Base-by-base conservation (phyloP, 2,888 invertebrate species). In the Amorpha juglandis region DNA sequence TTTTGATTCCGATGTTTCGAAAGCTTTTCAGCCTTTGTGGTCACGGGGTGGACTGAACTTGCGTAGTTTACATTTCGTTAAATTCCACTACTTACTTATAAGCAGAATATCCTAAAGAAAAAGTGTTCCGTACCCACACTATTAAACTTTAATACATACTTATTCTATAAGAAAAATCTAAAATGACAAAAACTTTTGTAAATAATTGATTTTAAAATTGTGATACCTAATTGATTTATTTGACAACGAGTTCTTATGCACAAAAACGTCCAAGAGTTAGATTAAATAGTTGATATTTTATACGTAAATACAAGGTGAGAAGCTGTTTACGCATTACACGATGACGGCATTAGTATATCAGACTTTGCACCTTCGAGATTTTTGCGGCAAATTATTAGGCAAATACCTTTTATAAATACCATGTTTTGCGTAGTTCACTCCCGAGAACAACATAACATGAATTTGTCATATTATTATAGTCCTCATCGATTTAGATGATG, bases 341-440 rank as follows among this genome's bases (percentile, higher is more conserved):
- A 62, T 53, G 63, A 63, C 66, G 45, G 27, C 14, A 52, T 16
- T 51, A 50, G 33, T 27, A 1, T 27, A 27, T 38, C 42, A 42
- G 66, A 66, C 62, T 66, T 66, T 66, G 65, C 33, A 21, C 52
- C 33, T 62, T 63, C 33, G 45, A 65, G 62, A 63, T 66, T 62
- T 65, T 62, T 33, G 51, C 42, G 27, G 50, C 19, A 63, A 66
- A 66, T 63, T 66, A 52, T 47, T 65, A 42, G 53, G 62, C 45
- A 62, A 63, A 62, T 66, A 63, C 62, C 48, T 38, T 62, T 66
- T 47, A 64, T 19, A 47, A 42, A 64, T 35, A 45, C 42, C 21
- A 7, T 53, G 47, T 64, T 64, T 55, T 47, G 55, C 64, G 47
- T 53, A 55, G 47, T 35, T 52, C 45, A 14, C 47, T 47, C 16